Evolutionary conservation across 2,113 vertebrate species (phyloP).

Genomic region (Balaenoptera acutorostrata): DNA sequence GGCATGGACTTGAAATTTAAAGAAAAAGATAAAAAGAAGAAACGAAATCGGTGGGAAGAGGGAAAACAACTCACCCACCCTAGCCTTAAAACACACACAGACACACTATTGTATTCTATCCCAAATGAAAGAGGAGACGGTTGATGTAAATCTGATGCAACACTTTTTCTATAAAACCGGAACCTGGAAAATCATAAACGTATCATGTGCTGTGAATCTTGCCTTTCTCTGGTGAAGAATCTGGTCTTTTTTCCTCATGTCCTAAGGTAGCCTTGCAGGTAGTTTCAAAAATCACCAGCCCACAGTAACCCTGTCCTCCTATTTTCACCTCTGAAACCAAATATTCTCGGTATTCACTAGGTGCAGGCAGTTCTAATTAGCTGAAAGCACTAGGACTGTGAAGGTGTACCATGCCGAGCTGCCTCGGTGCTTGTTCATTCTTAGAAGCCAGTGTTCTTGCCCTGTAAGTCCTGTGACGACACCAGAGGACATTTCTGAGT

Average conservation of each 20-base stretch:
- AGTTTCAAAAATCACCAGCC: background rate
- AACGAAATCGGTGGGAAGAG: slow-evolving; percentile 20
- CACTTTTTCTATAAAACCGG: background rate
- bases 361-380: background rate
- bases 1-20: slow-evolving; percentile 40
- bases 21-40: background rate
- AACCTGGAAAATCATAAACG: background rate
- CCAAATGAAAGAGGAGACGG: background rate
- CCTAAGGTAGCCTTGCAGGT: background rate
- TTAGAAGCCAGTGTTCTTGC: background rate
- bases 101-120: background rate
- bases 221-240: background rate
- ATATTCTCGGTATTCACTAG: background rate
- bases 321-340: background rate
- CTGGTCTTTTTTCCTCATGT: background rate
- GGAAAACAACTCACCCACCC: background rate
- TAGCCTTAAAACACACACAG: background rate
- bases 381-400: background rate
- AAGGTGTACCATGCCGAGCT: background rate
- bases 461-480: background rate
- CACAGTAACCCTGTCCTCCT: background rate
- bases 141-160: background rate
- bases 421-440: background rate
- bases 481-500: background rate
- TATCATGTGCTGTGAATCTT: background rate